Conservation (phyloP, 2,113 vertebrate species). For the Stomatorhinus ivindoensis region DNA sequence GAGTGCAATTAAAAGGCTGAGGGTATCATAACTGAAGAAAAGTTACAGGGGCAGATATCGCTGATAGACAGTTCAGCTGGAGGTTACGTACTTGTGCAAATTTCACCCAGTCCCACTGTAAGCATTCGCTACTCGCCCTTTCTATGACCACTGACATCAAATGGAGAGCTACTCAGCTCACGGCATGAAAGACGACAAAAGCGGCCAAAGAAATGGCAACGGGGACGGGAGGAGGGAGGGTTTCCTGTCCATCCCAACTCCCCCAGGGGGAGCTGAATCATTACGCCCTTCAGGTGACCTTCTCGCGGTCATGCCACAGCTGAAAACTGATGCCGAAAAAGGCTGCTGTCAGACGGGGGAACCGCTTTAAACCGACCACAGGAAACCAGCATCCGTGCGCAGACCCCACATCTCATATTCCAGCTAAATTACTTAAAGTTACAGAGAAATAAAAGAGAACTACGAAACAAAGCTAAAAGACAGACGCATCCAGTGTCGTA, state of each 20-base stretch:
- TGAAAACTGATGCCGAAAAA: background rate
- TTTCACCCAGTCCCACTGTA: background rate
- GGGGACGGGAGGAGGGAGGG: background rate
- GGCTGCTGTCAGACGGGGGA: background rate
- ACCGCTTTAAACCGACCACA: background rate
- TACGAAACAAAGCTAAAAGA: background rate
- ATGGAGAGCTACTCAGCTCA: background rate
- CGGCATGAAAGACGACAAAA: background rate
- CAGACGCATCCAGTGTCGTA: background rate
- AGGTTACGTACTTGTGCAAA: background rate
- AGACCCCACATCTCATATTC: background rate
- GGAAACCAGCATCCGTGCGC: background rate
- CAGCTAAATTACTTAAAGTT: background rate
- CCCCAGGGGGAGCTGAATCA: conserved; percentile 3
- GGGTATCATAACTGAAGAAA: background rate
- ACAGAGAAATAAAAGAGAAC: background rate
- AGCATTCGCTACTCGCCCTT: background rate
- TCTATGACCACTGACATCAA: background rate
- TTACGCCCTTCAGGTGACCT: background rate
- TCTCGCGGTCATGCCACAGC: background rate
- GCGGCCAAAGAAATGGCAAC: background rate
- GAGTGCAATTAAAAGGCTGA: background rate
- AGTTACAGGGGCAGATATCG: background rate
- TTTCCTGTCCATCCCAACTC: background rate
- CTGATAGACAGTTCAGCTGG: background rate